These are phyloP conservation scores for Otolemur crassicaudatus DNA, from an alignment of 2,797 vertebrate species.

Conservation along the genomic window DNA sequence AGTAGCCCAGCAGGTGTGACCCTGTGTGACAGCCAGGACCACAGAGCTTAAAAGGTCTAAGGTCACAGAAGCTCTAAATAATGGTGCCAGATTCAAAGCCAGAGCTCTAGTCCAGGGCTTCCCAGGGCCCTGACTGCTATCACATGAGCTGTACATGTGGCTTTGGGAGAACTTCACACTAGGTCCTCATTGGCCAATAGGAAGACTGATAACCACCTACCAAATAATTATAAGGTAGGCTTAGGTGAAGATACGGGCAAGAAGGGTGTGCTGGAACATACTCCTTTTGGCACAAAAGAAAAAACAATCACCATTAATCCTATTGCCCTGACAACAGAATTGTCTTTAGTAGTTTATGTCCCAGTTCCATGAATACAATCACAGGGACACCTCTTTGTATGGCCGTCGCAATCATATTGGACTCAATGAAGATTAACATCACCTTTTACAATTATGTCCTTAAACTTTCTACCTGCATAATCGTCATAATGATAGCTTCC, in stretches of 20 bases:
- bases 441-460: neutral
- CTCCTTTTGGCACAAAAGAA: neutral
- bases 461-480: neutral
- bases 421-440: neutral
- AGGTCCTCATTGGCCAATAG: neutral
- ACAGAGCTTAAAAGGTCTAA: neutral
- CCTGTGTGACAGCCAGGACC: neutral
- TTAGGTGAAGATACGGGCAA: neutral
- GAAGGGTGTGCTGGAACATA: neutral
- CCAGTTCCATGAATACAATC: fast-evolving
- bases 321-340: fast-evolving
- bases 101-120: too few relatives aligned
- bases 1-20: fast-evolving
- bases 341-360: neutral
- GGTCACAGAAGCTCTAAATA: neutral
- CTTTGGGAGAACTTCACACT: neutral
- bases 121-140: neutral
- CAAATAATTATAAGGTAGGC: neutral
- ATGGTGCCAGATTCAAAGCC: too few relatives aligned
- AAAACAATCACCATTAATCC: fast-evolving
- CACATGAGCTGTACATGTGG: fast-evolving
- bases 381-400: fast-evolving
- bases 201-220: neutral
- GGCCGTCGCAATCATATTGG: fast-evolving
- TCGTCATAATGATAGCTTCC: neutral